Evolutionary conservation across 2,888 invertebrate genomes (phyloP).

Genomic region (Synanthedon andrenaeformis): DNA sequence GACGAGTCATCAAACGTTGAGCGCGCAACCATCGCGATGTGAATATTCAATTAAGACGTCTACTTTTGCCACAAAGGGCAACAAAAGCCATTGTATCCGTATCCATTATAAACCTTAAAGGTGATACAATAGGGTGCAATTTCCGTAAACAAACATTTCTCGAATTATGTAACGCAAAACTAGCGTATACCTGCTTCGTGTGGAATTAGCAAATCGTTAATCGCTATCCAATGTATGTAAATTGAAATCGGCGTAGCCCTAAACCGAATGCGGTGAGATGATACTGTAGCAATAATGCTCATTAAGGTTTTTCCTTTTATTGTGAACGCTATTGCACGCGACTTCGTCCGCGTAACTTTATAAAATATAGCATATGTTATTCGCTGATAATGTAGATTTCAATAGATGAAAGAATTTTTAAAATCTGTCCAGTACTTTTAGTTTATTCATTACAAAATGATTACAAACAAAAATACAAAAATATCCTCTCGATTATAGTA

Average conservation of each 20-base stretch:
- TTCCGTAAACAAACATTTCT: slow-evolving; percentile 7
- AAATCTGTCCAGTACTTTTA: too few relatives aligned
- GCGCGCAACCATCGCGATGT: slow-evolving; percentile 33
- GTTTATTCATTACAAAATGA: too few relatives aligned
- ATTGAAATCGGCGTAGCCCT: slow-evolving; percentile 25
- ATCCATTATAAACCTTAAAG: slow-evolving; percentile 20
- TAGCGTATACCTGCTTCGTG: slow-evolving; percentile 12
- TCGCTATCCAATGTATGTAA: slow-evolving; percentile 40
- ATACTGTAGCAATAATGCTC: slow-evolving; percentile 1
- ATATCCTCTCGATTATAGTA: too few relatives aligned
- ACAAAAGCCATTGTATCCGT: slow-evolving; percentile 10
- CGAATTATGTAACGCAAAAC: neutral
- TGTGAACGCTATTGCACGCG: neutral
- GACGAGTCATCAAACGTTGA: slow-evolving; percentile 36
- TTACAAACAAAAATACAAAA: too few relatives aligned
- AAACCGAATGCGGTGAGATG: slow-evolving; percentile 5
- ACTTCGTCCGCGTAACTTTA: too few relatives aligned
- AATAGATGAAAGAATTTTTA: too few relatives aligned
- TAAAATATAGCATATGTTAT: too few relatives aligned
- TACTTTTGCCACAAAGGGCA: slow-evolving; percentile 18
- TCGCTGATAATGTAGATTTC: too few relatives aligned
- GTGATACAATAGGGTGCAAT: slow-evolving; percentile 4
- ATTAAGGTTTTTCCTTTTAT: neutral
- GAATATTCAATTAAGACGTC: slow-evolving; percentile 52
- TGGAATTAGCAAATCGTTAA: slow-evolving; percentile 32